phyloP scores from a whole-genome alignment of 2,113 vertebrate species.

The Desmodus rotundus region DNA sequence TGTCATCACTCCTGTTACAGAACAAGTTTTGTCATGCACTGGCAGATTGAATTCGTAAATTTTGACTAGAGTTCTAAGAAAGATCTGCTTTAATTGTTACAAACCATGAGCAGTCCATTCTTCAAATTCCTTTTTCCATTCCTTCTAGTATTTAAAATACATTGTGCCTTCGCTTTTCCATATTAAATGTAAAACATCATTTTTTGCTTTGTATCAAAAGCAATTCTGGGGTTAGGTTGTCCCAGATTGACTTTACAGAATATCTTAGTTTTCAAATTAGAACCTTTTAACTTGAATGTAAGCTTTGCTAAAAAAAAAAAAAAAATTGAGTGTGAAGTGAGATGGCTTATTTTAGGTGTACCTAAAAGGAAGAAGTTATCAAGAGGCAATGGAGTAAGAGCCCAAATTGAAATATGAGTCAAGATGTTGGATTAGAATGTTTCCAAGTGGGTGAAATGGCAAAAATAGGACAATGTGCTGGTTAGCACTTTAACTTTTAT shows the following conservation, averaged over 20 bases:
- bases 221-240: neutral
- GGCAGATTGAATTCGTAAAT: neutral
- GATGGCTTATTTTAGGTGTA: neutral
- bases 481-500: neutral
- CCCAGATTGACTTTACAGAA: neutral
- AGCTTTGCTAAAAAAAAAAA: neutral
- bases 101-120: neutral
- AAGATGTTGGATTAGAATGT: neutral
- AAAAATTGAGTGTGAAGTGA: constrained; percentile 6
- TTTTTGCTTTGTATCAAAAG: neutral
- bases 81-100: neutral
- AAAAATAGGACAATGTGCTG: neutral
- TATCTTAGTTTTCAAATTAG: neutral
- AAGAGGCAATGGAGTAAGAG: neutral
- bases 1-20: neutral
- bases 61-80: neutral
- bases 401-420: neutral
- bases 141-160: constrained; percentile 23
- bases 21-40: neutral
- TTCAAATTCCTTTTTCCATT: constrained; percentile 1
- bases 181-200: neutral
- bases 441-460: neutral
- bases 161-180: neutral
- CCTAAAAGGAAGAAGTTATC: neutral
- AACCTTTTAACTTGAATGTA: neutral